Conservation (phyloP, 2,113 vertebrate genomes). For the Bostrychus sinensis region DNA sequence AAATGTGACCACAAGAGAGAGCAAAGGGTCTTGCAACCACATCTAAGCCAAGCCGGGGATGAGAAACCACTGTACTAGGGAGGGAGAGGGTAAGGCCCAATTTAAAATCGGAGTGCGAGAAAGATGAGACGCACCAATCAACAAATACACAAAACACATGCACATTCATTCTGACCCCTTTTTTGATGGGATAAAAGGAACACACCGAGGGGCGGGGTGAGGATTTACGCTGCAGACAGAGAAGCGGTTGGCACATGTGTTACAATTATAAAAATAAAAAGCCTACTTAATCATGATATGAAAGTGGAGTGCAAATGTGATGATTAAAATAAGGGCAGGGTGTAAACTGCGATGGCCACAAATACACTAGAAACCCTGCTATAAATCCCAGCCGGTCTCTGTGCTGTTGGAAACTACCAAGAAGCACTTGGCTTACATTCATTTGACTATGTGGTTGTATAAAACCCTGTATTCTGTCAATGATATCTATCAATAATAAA, state of each 20-base stretch:
- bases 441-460: slow-evolving; percentile 28
- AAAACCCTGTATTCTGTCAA: slow-evolving; percentile 1
- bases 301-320: slow-evolving; percentile 73
- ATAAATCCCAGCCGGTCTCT: slow-evolving; percentile 67
- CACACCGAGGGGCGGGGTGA: slow-evolving; percentile 2
- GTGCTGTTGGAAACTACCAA: slow-evolving; percentile 59
- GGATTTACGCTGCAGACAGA: slow-evolving; percentile 55
- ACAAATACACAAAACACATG: slow-evolving; percentile 67
- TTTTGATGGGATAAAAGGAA: slow-evolving; percentile 41
- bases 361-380: slow-evolving; percentile 67
- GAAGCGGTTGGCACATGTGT: slow-evolving; percentile 49
- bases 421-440: slow-evolving; percentile 52
- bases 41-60: slow-evolving; percentile 34
- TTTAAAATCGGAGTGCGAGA: slow-evolving; percentile 69
- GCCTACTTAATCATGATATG: slow-evolving; percentile 76
- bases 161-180: slow-evolving; percentile 41
- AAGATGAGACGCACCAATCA: slow-evolving; percentile 72
- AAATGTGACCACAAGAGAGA: slow-evolving; percentile 61
- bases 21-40: slow-evolving; percentile 63
- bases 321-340: slow-evolving; percentile 64
- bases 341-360: slow-evolving; percentile 58
- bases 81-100: slow-evolving; percentile 38
- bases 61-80: slow-evolving; percentile 39
- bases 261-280: slow-evolving; percentile 76
- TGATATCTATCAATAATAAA: background rate